These are phyloP conservation scores for Furcula furcula DNA, from an alignment of 2,888 invertebrate species.

Conservation along the genomic window DNA sequence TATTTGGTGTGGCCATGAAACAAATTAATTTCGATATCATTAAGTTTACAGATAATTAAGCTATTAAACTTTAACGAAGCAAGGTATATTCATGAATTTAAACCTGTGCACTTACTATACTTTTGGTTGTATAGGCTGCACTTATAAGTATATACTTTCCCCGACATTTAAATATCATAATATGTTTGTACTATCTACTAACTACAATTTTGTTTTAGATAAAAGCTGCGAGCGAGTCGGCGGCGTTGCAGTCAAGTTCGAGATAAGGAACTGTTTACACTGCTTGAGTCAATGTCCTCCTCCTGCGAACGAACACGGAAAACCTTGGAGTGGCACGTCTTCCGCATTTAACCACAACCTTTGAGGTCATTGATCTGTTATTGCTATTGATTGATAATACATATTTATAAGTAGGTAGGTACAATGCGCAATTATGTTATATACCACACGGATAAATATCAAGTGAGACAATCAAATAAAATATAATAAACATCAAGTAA, in stretches of 20 bases:
- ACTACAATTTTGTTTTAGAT: constrained; percentile 65
- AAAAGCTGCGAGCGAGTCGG: constrained; percentile 69
- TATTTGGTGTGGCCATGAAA: too few relatives aligned
- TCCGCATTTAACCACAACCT: constrained; percentile 56
- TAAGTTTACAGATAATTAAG: too few relatives aligned
- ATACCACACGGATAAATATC: too few relatives aligned
- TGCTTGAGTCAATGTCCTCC: constrained; percentile 81
- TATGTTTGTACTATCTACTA: constrained; percentile 27
- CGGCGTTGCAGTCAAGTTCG: constrained; percentile 58
- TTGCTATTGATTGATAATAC: constrained; percentile 38
- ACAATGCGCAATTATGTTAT: constrained; percentile 35
- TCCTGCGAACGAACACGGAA: constrained; percentile 67
- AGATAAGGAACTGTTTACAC: constrained; percentile 82
- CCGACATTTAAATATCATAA: constrained; percentile 7
- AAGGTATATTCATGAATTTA: too few relatives aligned
- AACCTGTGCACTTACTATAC: too few relatives aligned
- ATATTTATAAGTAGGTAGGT: constrained; percentile 39
- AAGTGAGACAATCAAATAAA: too few relatives aligned
- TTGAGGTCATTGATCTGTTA: constrained; percentile 60
- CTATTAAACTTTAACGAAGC: too few relatives aligned
- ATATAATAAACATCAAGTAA: too few relatives aligned
- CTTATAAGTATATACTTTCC: too few relatives aligned
- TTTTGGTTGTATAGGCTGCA: too few relatives aligned
- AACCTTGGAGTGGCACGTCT: constrained; percentile 72
- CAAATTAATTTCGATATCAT: too few relatives aligned